Percentiles rank a stretch among this genome's conserved stretches.
Evolutionary conservation across 2,888 invertebrate species (phyloP).

Genomic region (Pocota personata): DNA sequence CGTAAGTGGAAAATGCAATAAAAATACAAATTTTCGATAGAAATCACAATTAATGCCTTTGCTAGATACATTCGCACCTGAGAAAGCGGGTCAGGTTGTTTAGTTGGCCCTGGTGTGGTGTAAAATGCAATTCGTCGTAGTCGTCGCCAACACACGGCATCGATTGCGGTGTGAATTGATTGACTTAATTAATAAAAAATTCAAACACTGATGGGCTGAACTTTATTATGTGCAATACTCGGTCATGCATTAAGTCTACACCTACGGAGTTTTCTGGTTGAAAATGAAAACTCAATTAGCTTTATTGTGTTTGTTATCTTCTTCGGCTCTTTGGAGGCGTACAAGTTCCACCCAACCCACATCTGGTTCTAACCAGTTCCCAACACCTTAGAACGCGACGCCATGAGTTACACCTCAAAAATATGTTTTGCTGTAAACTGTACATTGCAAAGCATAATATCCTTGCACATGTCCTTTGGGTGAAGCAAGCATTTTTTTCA

Average conservation of each 20-base stretch:
- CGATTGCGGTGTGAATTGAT: conserved; percentile 55
- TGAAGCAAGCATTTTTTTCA: conserved; percentile 43
- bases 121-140: conserved; percentile 1
- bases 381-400: background rate
- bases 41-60: conserved; percentile 54
- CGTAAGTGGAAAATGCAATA: conserved; percentile 62
- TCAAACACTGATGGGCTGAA: conserved; percentile 55
- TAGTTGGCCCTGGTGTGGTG: background rate
- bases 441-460: conserved; percentile 22
- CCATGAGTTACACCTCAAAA: conserved; percentile 3
- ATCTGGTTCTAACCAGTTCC: background rate
- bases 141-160: background rate
- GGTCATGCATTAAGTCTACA: conserved; percentile 24
- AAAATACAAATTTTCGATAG: conserved; percentile 47
- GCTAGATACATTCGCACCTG: conserved; percentile 69
- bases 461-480: conserved; percentile 50
- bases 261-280: conserved; percentile 5
- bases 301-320: conserved; percentile 6
- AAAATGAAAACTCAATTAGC: conserved; percentile 1
- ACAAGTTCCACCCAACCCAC: background rate
- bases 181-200: conserved; percentile 60
- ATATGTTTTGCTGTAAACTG: conserved; percentile 70
- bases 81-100: conserved; percentile 57
- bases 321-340: background rate
- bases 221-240: conserved; percentile 37